Evolutionary conservation across 2,797 vertebrate genomes (phyloP).

Genomic region (Anas flavirostris): DNA sequence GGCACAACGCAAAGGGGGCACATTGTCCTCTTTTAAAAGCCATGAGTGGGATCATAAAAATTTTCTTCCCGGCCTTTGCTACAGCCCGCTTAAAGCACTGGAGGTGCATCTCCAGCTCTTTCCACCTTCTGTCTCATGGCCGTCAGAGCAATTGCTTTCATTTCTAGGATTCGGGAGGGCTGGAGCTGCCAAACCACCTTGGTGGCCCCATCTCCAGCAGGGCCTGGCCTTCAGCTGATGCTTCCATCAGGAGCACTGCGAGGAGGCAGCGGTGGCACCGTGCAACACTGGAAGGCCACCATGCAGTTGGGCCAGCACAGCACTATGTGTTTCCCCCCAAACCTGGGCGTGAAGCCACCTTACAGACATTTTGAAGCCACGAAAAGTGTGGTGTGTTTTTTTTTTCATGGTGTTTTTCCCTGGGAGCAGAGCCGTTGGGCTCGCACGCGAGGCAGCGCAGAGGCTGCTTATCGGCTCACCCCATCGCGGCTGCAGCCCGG

Average conservation of each 20-base stretch:
- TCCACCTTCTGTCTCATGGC: neutral
- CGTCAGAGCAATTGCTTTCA: neutral
- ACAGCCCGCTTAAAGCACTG: fast-evolving
- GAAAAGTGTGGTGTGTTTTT: neutral
- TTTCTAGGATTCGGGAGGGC: neutral
- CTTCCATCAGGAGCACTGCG: neutral
- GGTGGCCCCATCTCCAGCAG: neutral
- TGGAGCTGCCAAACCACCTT: neutral
- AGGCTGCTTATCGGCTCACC: neutral
- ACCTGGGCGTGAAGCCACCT: neutral
- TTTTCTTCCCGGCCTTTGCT: neutral
- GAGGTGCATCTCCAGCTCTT: neutral
- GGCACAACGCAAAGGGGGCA: neutral
- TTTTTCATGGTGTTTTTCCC: neutral
- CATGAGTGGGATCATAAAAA: fast-evolving
- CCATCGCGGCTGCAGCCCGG: neutral
- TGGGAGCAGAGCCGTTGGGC: fast-evolving
- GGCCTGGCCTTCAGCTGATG: neutral
- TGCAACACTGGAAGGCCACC: neutral
- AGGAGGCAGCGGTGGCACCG: neutral
- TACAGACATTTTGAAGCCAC: neutral
- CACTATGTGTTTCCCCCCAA: fast-evolving
- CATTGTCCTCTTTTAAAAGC: neutral
- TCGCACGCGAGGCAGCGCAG: fast-evolving
- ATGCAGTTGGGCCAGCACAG: fast-evolving